These are phyloP conservation scores for Proales similis DNA, from an alignment of 1,140 invertebrate species.

Conservation along the genomic window DNA sequence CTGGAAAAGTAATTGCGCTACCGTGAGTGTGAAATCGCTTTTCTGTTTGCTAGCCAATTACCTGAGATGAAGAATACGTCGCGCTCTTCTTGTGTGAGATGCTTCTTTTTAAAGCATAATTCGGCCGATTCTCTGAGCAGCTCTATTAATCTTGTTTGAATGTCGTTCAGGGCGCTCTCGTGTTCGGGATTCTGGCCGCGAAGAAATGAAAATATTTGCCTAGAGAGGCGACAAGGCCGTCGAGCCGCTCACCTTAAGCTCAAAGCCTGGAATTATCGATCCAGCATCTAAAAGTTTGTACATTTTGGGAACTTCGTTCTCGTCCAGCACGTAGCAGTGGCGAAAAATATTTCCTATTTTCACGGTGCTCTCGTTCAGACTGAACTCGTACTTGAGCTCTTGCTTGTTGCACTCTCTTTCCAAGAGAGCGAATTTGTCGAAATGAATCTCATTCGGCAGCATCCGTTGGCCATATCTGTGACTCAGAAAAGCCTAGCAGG, in stretches of 20 bases:
- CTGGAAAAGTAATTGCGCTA: too few species aligned
- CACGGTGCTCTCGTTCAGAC: neutral
- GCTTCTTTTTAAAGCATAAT: neutral
- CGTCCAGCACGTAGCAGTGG: constrained; percentile 20
- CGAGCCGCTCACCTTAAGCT: neutral
- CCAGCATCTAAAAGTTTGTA: neutral
- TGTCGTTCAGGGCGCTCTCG: neutral
- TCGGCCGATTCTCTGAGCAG: neutral
- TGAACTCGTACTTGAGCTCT: neutral
- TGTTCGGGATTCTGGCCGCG: neutral
- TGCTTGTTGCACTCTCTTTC: neutral
- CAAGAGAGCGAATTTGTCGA: neutral
- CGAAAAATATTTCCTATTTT: constrained; percentile 16
- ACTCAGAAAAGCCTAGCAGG: constrained; percentile 28
- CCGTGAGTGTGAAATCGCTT: too few species aligned
- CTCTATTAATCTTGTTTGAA: neutral
- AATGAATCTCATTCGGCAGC: constrained; percentile 73
- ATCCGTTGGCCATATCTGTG: constrained; percentile 97
- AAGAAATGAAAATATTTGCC: neutral
- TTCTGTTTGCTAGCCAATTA: too few species aligned
- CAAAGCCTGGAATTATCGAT: neutral
- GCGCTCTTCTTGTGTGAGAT: neutral
- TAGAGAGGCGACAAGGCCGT: too few species aligned
- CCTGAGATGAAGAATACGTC: constrained; percentile 14
- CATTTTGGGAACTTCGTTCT: constrained; percentile 19